A percentile compares a stretch with the other conserved stretches of the same genome.
Evolutionary conservation across 1,140 invertebrate species (phyloP).

Genomic region (Ctenoplectra terminalis): DNA sequence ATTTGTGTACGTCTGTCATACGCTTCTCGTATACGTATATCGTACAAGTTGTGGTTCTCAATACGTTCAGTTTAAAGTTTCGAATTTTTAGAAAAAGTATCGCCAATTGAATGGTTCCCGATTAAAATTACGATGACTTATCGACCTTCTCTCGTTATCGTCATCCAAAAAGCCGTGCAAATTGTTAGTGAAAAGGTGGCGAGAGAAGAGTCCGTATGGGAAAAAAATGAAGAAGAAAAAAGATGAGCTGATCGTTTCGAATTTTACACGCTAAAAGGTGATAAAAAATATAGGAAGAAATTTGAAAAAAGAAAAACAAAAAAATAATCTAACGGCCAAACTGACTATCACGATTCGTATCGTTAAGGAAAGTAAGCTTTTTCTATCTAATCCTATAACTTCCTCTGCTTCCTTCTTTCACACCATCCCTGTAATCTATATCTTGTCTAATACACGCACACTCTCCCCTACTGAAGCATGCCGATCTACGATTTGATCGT

Average conservation of each 20-base stretch:
- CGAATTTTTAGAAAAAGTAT: not conserved
- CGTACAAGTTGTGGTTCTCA: not conserved
- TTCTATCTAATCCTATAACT: constrained; percentile 36
- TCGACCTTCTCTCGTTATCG: constrained; percentile 31
- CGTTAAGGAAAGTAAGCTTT: constrained; percentile 52
- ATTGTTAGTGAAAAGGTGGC: constrained; percentile 40
- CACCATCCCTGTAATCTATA: constrained; percentile 24
- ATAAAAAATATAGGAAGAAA: not conserved
- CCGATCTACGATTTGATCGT: constrained; percentile 69
- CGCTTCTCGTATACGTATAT: not conserved
- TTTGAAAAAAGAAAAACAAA: not conserved
- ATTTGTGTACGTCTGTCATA: too few species aligned
- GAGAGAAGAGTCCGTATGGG: constrained; percentile 30
- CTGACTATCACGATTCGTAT: not conserved
- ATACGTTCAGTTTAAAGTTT: constrained; percentile 11
- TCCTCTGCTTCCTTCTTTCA: constrained; percentile 22
- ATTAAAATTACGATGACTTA: not conserved
- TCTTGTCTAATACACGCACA: constrained; percentile 26
- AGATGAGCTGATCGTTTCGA: too few species aligned
- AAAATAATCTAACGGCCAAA: not conserved
- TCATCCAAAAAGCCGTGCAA: constrained; percentile 57
- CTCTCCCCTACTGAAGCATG: constrained; percentile 54
- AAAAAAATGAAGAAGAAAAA: not conserved
- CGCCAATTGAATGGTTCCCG: constrained; percentile 15
- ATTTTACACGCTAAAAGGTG: too few species aligned